phyloP scores from a whole-genome alignment of 2,888 invertebrate genomes.

The Rhimphoctona megacephalus region DNA sequence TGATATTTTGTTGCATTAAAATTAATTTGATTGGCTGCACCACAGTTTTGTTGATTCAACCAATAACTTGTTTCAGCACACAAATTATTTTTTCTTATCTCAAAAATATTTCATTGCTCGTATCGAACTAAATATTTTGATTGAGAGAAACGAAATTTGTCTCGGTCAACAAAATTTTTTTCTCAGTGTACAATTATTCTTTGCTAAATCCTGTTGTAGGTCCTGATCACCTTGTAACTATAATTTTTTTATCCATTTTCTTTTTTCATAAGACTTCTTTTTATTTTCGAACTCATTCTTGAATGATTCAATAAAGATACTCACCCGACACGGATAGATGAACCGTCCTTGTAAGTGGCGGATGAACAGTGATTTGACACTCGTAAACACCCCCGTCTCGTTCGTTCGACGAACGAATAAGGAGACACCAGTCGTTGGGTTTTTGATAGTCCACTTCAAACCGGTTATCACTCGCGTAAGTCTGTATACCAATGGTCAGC shows the following conservation, averaged over 20 bases:
- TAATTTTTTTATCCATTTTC: background rate
- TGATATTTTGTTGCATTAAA: too few species aligned
- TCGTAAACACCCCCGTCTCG: slow-evolving; percentile 92
- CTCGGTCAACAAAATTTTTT: too few species aligned
- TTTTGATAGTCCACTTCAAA: slow-evolving; percentile 90
- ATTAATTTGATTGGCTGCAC: too few species aligned
- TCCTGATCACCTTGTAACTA: background rate
- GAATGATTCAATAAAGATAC: slow-evolving; percentile 76
- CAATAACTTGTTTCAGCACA: too few species aligned
- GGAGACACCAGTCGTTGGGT: slow-evolving; percentile 92
- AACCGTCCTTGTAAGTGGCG: slow-evolving; percentile 90
- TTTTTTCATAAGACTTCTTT: background rate
- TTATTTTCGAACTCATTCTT: background rate
- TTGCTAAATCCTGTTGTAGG: background rate
- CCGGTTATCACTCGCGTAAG: slow-evolving; percentile 86
- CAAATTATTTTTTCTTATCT: too few species aligned
- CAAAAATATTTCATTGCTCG: too few species aligned
- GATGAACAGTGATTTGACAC: slow-evolving; percentile 92
- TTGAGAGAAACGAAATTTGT: too few species aligned
- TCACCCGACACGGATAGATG: slow-evolving; percentile 91
- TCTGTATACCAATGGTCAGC: slow-evolving; percentile 80
- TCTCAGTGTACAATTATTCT: background rate
- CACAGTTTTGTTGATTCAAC: too few species aligned
- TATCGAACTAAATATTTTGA: too few species aligned
- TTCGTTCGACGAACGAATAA: slow-evolving; percentile 90